Conservation (phyloP, 2,888 invertebrate species). For the Physocephala rufipes region DNA sequence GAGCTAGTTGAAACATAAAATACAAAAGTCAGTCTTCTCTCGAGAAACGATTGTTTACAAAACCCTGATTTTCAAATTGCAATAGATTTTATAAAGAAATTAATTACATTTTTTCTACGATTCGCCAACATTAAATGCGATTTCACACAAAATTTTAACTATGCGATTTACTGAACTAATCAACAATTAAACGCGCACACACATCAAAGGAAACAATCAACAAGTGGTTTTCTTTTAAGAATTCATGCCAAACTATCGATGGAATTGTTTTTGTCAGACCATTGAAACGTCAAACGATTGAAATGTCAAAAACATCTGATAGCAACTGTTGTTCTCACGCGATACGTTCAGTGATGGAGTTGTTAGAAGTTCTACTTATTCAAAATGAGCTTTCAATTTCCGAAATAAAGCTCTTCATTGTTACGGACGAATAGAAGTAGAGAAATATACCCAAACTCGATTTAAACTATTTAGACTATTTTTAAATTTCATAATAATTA, state of each 20-base stretch:
- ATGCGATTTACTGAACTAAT: not conserved
- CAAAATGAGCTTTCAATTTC: no score
- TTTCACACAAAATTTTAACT: not conserved
- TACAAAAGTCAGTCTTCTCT: no score
- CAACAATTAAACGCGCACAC: not conserved
- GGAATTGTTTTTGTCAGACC: constrained; percentile 22
- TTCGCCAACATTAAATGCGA: not conserved
- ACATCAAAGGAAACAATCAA: constrained; percentile 34
- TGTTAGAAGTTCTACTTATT: no score
- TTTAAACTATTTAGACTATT: no score
- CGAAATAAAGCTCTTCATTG: no score
- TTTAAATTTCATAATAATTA: no score
- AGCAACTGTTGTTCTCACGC: constrained; percentile 37
- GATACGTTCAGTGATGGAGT: constrained; percentile 21
- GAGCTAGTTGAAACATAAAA: no score
- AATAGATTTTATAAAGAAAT: no score
- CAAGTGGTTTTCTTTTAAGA: constrained; percentile 35
- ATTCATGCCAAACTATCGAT: constrained; percentile 8
- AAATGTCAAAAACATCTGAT: constrained; percentile 55
- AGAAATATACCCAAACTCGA: no score
- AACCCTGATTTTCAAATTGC: no score
- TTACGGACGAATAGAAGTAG: no score
- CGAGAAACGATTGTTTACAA: no score
- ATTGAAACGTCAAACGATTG: constrained; percentile 22
- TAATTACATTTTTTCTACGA: not conserved